These are phyloP conservation scores for Xestia ashworthii DNA, from an alignment of 2,888 invertebrate genomes.

Conservation along the genomic window DNA sequence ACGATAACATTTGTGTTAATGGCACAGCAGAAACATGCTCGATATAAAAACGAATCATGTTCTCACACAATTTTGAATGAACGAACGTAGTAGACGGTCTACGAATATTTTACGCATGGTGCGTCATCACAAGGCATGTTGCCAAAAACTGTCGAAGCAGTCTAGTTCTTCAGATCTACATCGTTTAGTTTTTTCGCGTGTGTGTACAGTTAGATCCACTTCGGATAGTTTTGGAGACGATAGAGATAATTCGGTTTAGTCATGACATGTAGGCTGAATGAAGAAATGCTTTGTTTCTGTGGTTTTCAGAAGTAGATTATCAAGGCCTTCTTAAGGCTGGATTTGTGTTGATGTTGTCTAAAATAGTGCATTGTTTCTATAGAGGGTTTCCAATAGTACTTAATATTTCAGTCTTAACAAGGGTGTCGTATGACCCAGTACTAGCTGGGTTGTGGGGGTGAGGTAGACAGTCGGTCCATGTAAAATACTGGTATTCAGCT, in stretches of 20 bases:
- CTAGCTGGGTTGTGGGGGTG: too few relatives aligned
- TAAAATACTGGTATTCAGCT: too few relatives aligned
- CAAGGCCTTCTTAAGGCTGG: background rate
- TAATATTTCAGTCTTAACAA: background rate
- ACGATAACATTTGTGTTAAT: conserved; percentile 21
- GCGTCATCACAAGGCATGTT: conserved; percentile 37
- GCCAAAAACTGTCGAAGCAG: conserved; percentile 43
- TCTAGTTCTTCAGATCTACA: conserved; percentile 50
- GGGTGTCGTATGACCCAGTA: too few relatives aligned
- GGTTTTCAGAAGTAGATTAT: background rate
- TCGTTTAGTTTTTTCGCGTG: conserved; percentile 30
- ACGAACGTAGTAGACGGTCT: background rate
- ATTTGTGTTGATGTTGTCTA: background rate
- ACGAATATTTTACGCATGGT: conserved; percentile 20
- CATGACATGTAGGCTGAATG: conserved; percentile 30
- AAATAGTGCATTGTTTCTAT: background rate
- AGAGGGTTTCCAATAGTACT: background rate
- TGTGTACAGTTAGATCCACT: conserved; percentile 53
- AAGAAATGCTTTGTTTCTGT: conserved; percentile 23
- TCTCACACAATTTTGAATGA: conserved; percentile 34
- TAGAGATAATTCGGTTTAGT: conserved; percentile 39
- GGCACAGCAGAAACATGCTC: conserved; percentile 14
- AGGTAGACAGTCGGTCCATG: too few relatives aligned
- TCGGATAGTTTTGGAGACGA: conserved; percentile 24
- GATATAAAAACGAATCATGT: conserved; percentile 27